Base-by-base conservation (phyloP, 2,888 invertebrate species). In the Podotricha telesiphe region DNA sequence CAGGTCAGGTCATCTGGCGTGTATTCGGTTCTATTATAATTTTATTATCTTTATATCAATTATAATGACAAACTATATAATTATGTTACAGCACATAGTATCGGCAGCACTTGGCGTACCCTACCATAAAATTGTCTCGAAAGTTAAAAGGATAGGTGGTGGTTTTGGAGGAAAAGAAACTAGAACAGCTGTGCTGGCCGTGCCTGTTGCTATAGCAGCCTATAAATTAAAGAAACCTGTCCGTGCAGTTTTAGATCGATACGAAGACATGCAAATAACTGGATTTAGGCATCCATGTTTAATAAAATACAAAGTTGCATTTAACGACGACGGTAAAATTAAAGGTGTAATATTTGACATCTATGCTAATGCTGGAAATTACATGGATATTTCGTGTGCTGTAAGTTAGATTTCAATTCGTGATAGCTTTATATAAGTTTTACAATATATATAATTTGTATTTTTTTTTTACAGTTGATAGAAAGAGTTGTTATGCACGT, bases 91-190 rank as follows among this genome's bases (percentile, higher is more conserved):
- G 94, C 92, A 89, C 75, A 85, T 94, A n/a, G 89, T 94, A 0
- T 94, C 96, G 3, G 87, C 94, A 74, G 92, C 94, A 19, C 90
- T 97, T 47, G 93, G 93, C 48, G 91, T 97, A 69, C 95, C 95
- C 0, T 94, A 94, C 70, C 95, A 95, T 80, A 95, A 95, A 87
- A 91, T 98, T 10, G 92, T 94, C 1, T 93, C 94, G 40, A 95
- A 95, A 84, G 96, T 96, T 0, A 97, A 97, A 84, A 93, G 98
- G 77, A 87, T 98, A 68, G 98, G 97, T 1, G 98, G 98, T 42
- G 98, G 96, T 56, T 98, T 98, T 83, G 98, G 98, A 15, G 98
- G 98, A 0, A 98, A 98, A 86, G 97, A 98, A 88, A 95, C 96
- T 0, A 94, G 96, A 75, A 87, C 94, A 4, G 78, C 88, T 4